Base-by-base conservation (phyloP, 2,888 invertebrate genomes). In the Hoplodrina ambigua region DNA sequence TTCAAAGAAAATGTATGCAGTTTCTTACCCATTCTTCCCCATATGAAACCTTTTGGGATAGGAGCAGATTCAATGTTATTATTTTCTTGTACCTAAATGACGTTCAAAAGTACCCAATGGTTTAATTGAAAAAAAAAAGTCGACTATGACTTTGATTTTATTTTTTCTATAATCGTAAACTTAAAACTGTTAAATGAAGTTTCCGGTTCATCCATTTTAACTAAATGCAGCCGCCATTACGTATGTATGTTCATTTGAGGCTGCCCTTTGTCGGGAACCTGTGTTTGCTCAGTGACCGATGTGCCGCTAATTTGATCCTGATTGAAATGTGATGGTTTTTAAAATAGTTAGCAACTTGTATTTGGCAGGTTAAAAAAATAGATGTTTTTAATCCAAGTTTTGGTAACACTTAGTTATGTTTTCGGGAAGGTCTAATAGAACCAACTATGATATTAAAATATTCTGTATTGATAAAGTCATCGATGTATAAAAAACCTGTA, bases 191-290 rank as follows among this genome's bases (percentile, higher is more conserved):
- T 37, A 33, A 64, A 57, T 72, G 63, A 64, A 49, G 69, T 30
- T 70, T 78, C 73, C 67, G 62, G 55, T 57, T 19, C 57, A 69
- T 78, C 81, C 85, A 88, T 89, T 88, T 87, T 78, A 86, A 87
- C 72, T 81, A 81, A 81, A 76, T 81, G 75, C 41, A 64, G 66
- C 71, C 63, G 68, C 70, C 86, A 88, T 89, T 86, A 88, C 84
- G 83, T 84, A 88, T 88, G 83, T 83, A 86, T 79, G 79, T 86
- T 60, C 72, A 82, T 81, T 79, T 81, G 81, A 73, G 85, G 83
- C 67, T 72, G 59, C 80, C 80, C 82, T 87, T 82, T 87, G 78
- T 78, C 61, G 68, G 49, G 3, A 20, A 59, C 63, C 57, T n/a
- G 53, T 75, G 75, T 80, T 81, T 76, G 74, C 65, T 70, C 49